Evolutionary conservation across 2,113 vertebrate species (phyloP).

Genomic region (Alligator sinensis): DNA sequence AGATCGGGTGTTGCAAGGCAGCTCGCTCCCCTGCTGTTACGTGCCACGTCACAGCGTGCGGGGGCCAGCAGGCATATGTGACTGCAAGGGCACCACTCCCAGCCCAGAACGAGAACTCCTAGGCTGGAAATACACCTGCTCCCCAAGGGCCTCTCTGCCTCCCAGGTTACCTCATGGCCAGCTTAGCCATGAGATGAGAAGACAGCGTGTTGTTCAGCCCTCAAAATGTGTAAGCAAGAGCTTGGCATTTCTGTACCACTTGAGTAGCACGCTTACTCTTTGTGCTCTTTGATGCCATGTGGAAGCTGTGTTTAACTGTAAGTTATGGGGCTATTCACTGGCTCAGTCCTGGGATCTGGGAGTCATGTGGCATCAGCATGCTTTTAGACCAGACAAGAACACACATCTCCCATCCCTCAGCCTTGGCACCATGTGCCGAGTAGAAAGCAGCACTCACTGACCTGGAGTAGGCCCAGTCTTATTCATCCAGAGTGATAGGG

Average conservation of each 20-base stretch:
- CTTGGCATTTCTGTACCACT: not conserved
- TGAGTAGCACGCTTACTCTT: not conserved
- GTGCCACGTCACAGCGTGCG: not conserved
- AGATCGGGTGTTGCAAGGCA: not conserved
- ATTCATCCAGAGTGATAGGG: not conserved
- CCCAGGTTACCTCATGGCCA: not conserved
- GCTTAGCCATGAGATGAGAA: not conserved
- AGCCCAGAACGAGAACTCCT: not conserved
- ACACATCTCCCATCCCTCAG: not conserved
- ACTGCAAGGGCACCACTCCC: not conserved
- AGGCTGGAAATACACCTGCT: not conserved
- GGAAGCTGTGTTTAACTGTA: not conserved
- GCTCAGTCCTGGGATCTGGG: not conserved
- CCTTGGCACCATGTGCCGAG: not conserved
- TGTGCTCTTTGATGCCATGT: not conserved
- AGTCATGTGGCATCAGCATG: not conserved
- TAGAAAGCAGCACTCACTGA: not conserved
- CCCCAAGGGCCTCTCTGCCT: too few relatives aligned
- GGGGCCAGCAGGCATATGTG: not conserved
- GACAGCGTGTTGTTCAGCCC: not conserved
- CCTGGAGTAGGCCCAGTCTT: not conserved
- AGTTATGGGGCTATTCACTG: not conserved
- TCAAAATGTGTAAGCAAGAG: not conserved
- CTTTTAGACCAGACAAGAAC: not conserved
- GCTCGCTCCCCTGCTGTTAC: not conserved